Evolutionary conservation across 2,888 invertebrate genomes (phyloP).

Genomic region (Aspidapion aeneum): DNA sequence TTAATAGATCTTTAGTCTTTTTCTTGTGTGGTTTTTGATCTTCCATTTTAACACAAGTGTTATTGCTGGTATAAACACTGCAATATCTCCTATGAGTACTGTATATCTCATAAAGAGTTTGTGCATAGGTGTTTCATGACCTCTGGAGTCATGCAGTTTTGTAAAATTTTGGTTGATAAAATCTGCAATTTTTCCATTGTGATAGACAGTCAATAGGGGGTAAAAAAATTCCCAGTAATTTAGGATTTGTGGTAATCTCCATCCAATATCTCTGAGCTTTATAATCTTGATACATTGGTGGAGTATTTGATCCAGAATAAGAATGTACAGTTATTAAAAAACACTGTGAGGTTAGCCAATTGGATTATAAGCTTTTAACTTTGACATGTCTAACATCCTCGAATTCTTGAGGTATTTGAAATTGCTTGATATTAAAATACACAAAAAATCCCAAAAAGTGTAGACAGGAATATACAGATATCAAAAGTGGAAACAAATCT

Average conservation of each 20-base stretch:
- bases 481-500: slow-evolving; percentile 75
- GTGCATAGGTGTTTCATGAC: slow-evolving; percentile 77
- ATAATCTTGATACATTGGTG: slow-evolving; percentile 96
- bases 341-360: no score
- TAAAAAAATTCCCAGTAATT: slow-evolving; percentile 99
- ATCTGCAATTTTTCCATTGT: slow-evolving; percentile 76
- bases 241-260: slow-evolving; percentile 89
- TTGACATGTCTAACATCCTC: slow-evolving; percentile 38
- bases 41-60: slow-evolving; percentile 25
- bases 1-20: slow-evolving; percentile 23
- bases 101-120: slow-evolving; percentile 92
- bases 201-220: slow-evolving; percentile 96
- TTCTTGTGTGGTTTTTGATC: slow-evolving; percentile 24
- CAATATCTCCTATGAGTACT: slow-evolving; percentile 76
- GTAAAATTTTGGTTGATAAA: slow-evolving; percentile 75
- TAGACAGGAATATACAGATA: slow-evolving; percentile 76
- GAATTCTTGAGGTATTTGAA: slow-evolving; percentile 49
- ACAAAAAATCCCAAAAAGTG: slow-evolving; percentile 76
- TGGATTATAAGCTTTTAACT: slow-evolving; percentile 31
- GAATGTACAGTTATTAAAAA: slow-evolving; percentile 72
- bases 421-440: slow-evolving; percentile 72
- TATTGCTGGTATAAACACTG: slow-evolving; percentile 76
- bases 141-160: slow-evolving; percentile 74
- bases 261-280: slow-evolving; percentile 99
- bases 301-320: slow-evolving; percentile 75